Percentiles rank a stretch among this genome's conserved stretches.
Conservation (phyloP, 2,888 invertebrate genomes). For the Drosophila paucipuncta region DNA sequence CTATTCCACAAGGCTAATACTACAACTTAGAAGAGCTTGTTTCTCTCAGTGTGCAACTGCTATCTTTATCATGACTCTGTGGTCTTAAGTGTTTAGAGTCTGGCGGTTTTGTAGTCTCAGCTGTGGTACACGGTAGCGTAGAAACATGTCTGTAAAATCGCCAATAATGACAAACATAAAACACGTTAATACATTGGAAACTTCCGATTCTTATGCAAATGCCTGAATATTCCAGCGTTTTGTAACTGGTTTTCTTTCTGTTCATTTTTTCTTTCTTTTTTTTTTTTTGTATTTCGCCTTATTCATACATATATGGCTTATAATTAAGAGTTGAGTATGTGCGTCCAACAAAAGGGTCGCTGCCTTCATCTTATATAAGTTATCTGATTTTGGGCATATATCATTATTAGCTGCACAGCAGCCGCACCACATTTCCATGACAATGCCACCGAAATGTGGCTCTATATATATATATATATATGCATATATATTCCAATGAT, state of each 20-base stretch:
- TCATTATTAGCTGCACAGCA: constrained; percentile 67
- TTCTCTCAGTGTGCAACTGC: neutral
- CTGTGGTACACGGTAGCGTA: constrained; percentile 58
- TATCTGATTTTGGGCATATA: constrained; percentile 75
- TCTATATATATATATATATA: neutral
- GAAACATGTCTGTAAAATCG: constrained; percentile 78
- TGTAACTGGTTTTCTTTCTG: constrained; percentile 68
- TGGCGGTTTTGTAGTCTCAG: constrained; percentile 4
- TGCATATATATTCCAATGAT: constrained; percentile 39
- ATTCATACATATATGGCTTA: constrained; percentile 54
- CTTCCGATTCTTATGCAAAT: constrained; percentile 78
- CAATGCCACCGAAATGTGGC: constrained; percentile 45
- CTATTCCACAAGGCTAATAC: neutral
- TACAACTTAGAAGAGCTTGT: neutral
- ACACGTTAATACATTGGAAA: constrained; percentile 79
- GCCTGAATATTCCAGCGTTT: constrained; percentile 49
- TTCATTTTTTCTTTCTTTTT: neutral
- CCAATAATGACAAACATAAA: constrained; percentile 81
- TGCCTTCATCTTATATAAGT: constrained; percentile 50
- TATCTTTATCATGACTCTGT: constrained; percentile 19
- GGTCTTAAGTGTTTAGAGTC: constrained; percentile 14
- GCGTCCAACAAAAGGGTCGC: constrained; percentile 57
- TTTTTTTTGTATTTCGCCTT: constrained; percentile 1
- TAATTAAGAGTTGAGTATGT: constrained; percentile 69
- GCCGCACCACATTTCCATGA: constrained; percentile 62